These are phyloP conservation scores for Poecilia latipinna DNA, from an alignment of 2,113 vertebrate genomes.

Conservation along the genomic window DNA sequence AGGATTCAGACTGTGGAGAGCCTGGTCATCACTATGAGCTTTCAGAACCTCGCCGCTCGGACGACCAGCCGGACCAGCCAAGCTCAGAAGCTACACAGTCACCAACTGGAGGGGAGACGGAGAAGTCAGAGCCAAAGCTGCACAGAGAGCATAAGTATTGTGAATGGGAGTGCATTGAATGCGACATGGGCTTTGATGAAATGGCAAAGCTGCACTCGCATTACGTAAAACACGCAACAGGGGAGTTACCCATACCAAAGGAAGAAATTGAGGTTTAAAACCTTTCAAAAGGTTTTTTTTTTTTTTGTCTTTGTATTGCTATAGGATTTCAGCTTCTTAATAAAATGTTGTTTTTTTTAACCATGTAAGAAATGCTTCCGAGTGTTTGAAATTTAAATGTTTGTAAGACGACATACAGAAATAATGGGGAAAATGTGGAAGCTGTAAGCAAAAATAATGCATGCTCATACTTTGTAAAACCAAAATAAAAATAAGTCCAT, in stretches of 20 bases:
- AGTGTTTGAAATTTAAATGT: not conserved
- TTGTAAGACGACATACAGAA: not conserved
- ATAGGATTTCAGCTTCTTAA: not conserved
- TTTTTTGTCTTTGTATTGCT: not conserved
- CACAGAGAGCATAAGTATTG: slow-evolving; percentile 39
- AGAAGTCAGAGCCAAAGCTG: not conserved
- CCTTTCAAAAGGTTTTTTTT: not conserved
- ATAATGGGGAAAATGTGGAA: not conserved
- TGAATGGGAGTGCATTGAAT: slow-evolving; percentile 76
- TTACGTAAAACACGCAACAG: slow-evolving; percentile 77
- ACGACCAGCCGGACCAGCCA: not conserved
- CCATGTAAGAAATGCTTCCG: not conserved
- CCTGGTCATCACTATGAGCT: slow-evolving; percentile 2
- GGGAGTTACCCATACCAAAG: slow-evolving; percentile 62
- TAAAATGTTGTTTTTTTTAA: not conserved
- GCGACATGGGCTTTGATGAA: slow-evolving; percentile 68
- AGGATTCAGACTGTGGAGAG: slow-evolving; percentile 45
- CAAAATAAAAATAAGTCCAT: not conserved
- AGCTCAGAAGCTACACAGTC: not conserved
- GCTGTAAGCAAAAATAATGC: not conserved
- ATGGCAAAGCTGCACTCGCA: slow-evolving; percentile 70
- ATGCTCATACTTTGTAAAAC: not conserved
- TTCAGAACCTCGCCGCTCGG: not conserved
- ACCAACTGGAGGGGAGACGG: not conserved
- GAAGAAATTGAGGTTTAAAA: slow-evolving; percentile 12